phyloP scores from a whole-genome alignment of 2,888 invertebrate species.

The Lissonota sp. region DNA sequence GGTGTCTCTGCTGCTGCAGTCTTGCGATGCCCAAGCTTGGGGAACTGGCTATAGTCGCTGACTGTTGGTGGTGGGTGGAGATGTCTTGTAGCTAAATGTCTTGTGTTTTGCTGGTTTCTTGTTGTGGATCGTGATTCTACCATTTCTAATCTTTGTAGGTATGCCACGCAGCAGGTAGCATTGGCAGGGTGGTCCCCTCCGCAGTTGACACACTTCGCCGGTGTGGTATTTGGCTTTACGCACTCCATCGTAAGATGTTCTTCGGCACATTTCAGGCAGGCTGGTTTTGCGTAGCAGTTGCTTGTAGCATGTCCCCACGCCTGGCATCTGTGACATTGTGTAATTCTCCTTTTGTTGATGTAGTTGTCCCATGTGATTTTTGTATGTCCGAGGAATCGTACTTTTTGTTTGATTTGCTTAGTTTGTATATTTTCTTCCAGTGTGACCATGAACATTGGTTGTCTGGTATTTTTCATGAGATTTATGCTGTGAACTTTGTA shows the following conservation, averaged over 20 bases:
- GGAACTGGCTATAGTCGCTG: conserved; percentile 13
- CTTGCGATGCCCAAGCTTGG: background rate
- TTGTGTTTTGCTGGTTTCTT: background rate
- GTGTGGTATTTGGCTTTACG: conserved; percentile 61
- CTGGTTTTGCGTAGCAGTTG: conserved; percentile 69
- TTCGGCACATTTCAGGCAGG: conserved; percentile 71
- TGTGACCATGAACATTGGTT: conserved; percentile 64
- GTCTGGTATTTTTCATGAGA: conserved; percentile 66
- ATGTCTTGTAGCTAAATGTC: background rate
- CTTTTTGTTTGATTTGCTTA: conserved; percentile 57
- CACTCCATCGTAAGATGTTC: conserved; percentile 71
- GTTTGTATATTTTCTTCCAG: conserved; percentile 51
- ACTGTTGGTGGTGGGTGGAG: background rate
- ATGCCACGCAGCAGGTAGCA: conserved; percentile 64
- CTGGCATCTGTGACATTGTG: conserved; percentile 74
- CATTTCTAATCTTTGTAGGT: conserved; percentile 53
- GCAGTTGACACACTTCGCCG: conserved; percentile 74
- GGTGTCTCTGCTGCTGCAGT: conserved; percentile 18
- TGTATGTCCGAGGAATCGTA: conserved; percentile 57
- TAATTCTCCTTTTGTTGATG: conserved; percentile 65
- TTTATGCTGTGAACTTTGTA: conserved; percentile 43
- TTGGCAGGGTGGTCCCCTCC: conserved; percentile 72
- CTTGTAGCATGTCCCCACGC: conserved; percentile 72
- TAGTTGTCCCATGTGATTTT: conserved; percentile 69
- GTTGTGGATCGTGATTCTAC: conserved; percentile 11